Conservation (phyloP, 2,113 vertebrate genomes). For the Lanius collurio region DNA sequence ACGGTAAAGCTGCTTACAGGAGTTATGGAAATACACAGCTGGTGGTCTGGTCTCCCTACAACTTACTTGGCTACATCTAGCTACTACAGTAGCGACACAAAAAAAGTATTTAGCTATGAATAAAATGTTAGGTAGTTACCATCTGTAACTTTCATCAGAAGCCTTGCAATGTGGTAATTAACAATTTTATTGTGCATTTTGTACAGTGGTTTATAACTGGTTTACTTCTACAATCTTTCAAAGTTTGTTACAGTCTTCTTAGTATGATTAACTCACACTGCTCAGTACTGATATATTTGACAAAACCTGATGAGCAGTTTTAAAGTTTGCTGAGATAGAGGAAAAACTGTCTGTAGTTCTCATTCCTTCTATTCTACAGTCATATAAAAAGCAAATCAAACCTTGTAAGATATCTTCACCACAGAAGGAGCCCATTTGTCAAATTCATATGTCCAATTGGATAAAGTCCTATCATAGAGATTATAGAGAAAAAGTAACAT, state of each 20-base stretch:
- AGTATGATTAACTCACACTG: constrained; percentile 48
- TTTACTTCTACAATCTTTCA: not conserved
- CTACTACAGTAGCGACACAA: not conserved
- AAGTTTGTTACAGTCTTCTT: constrained; percentile 45
- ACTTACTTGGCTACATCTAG: not conserved
- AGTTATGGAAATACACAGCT: not conserved
- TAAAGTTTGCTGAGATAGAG: constrained; percentile 1
- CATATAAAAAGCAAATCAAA: constrained; percentile 67
- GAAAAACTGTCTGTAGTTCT: constrained; percentile 1
- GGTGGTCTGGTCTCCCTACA: not conserved
- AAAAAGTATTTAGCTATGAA: not conserved
- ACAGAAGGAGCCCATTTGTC: constrained; percentile 98
- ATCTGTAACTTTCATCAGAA: constrained; percentile 49
- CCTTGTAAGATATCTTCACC: constrained; percentile 98
- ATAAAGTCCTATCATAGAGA: constrained; percentile 84
- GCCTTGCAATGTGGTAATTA: constrained; percentile 45
- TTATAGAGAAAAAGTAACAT: not conserved
- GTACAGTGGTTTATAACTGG: not conserved
- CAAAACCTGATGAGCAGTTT: constrained; percentile 51
- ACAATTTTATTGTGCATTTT: constrained; percentile 45
- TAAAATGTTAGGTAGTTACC: not conserved
- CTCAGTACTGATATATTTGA: constrained; percentile 20
- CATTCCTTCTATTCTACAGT: not conserved
- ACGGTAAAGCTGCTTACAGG: not conserved
- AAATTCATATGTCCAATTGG: constrained; percentile 96